A percentile compares a stretch with the other conserved stretches of the same genome.
phyloP scores from a whole-genome alignment of 2,888 invertebrate species.

The Hemistola chrysoprasaria region DNA sequence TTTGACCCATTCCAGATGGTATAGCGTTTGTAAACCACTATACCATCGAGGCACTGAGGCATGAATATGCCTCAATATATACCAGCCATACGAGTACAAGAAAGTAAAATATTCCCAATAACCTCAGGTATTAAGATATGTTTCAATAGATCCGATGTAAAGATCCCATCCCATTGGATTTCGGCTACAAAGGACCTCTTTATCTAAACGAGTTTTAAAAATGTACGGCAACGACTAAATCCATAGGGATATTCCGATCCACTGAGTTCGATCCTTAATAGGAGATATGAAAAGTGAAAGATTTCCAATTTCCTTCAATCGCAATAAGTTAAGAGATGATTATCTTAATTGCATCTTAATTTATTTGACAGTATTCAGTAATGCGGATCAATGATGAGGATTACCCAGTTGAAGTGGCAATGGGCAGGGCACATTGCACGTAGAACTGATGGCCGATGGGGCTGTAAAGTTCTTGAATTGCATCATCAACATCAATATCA shows the following conservation, averaged over 20 bases:
- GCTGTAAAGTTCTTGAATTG: too few species aligned
- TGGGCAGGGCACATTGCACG: too few species aligned
- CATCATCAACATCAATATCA: too few species aligned
- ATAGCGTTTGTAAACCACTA: too few species aligned
- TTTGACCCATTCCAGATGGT: too few species aligned
- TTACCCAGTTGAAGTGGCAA: too few species aligned
- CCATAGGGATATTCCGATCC: slow-evolving; percentile 33
- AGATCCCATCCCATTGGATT: slow-evolving; percentile 36
- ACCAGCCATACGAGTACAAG: too few species aligned
- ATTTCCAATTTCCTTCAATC: slow-evolving; percentile 16
- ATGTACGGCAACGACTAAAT: slow-evolving; percentile 31
- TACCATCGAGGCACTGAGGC: too few species aligned
- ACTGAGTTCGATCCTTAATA: slow-evolving; percentile 20
- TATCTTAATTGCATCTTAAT: slow-evolving; percentile 11
- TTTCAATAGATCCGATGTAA: slow-evolving; percentile 25
- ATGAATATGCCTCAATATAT: too few species aligned
- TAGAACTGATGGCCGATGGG: too few species aligned
- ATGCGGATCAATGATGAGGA: too few species aligned
- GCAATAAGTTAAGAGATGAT: slow-evolving; percentile 5
- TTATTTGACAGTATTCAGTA: too few species aligned
- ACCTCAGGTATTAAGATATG: slow-evolving; percentile 19
- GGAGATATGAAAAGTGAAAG: slow-evolving; percentile 16
- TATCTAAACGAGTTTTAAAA: slow-evolving; percentile 42
- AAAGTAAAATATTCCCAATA: slow-evolving; percentile 12
- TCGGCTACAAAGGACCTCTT: slow-evolving; percentile 35